A percentile compares a stretch with the other conserved stretches of the same genome.
phyloP scores from a whole-genome alignment of 2,113 vertebrate species.

The Tragelaphus strepsiceros region DNA sequence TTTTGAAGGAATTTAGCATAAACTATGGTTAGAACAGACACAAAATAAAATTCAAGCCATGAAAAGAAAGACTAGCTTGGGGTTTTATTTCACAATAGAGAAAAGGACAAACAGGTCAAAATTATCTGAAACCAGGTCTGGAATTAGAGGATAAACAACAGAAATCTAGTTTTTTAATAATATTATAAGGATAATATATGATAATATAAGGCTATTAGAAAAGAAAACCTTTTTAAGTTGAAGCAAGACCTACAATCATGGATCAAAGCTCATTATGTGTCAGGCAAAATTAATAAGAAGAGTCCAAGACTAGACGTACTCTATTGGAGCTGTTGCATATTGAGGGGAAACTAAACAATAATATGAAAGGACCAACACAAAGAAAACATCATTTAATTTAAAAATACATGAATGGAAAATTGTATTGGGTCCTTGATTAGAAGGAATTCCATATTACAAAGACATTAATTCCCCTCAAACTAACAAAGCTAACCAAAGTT shows the following conservation, averaged over 20 bases:
- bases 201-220: background rate
- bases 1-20: conserved; percentile 2
- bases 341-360: background rate
- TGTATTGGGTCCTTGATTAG: background rate
- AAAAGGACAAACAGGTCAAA: background rate
- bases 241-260: background rate
- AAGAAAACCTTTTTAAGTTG: background rate
- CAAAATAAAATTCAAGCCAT: background rate
- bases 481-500: background rate
- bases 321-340: background rate
- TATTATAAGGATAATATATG: background rate
- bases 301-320: background rate
- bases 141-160: background rate
- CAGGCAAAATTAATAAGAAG: background rate
- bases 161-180: background rate
- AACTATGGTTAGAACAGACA: background rate
- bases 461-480: background rate
- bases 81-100: background rate
- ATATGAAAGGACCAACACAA: background rate
- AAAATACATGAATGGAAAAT: background rate
- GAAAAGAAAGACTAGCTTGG: background rate
- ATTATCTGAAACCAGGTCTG: background rate
- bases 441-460: background rate
- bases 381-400: background rate
- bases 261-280: background rate